Percentiles rank a stretch among this genome's conserved stretches.
Conservation (phyloP, 1,140 invertebrate genomes). For the Monochamus saltuarius region DNA sequence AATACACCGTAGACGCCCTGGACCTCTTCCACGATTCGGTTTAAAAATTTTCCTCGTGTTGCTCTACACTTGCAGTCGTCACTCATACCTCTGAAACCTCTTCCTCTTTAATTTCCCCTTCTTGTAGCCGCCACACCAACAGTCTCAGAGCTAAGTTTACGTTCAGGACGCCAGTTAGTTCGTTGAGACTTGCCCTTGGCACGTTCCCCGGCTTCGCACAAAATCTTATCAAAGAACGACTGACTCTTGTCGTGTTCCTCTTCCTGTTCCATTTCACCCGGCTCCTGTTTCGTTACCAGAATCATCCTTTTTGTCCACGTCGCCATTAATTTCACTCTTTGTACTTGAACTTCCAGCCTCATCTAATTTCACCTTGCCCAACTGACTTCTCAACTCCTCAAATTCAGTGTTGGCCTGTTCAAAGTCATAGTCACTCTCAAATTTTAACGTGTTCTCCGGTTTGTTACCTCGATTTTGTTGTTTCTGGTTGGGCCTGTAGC, state of each 20-base stretch:
- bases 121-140: slow-evolving; percentile 89
- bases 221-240: slow-evolving; percentile 99
- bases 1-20: too few relatives aligned
- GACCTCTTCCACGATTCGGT: too few relatives aligned
- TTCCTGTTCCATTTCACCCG: slow-evolving; percentile 73
- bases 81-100: slow-evolving; percentile 59
- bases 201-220: slow-evolving; percentile 93
- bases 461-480: slow-evolving; percentile 40
- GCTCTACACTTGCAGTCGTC: too few relatives aligned
- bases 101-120: slow-evolving; percentile 65
- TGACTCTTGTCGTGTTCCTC: slow-evolving; percentile 85
- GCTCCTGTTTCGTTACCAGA: slow-evolving; percentile 82
- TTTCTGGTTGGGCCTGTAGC: slow-evolving; percentile 42
- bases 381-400: slow-evolving; percentile 84
- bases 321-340: slow-evolving; percentile 56
- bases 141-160: slow-evolving; percentile 96
- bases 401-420: slow-evolving; percentile 96
- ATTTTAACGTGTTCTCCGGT: slow-evolving; percentile 67
- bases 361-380: slow-evolving; percentile 57
- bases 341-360: slow-evolving; percentile 32
- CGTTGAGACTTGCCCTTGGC: slow-evolving; percentile 76
- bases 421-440: slow-evolving; percentile 96
- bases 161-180: slow-evolving; percentile 95
- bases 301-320: slow-evolving; percentile 76
- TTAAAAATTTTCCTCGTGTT: too few relatives aligned